A percentile compares a stretch with the other conserved stretches of the same genome.
phyloP scores from a whole-genome alignment of 2,797 vertebrate genomes.

The Clangula hyemalis region DNA sequence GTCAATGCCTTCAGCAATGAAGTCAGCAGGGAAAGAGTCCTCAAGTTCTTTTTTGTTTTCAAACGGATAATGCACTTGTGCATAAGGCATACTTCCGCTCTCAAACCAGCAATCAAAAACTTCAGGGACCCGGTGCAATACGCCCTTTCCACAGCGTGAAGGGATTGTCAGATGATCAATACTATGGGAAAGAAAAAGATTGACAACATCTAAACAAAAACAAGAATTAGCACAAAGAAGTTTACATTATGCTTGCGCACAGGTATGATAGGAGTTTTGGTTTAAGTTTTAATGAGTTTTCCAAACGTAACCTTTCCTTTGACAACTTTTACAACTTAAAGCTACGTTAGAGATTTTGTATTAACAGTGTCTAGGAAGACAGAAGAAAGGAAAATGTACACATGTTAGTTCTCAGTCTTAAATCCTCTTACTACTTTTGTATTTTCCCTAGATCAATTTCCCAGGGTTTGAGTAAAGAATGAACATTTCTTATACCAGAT shows the following conservation, averaged over 20 bases:
- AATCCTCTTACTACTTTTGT: not conserved
- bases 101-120: slow-evolving; percentile 99
- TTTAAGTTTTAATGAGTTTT: not conserved
- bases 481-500: not conserved
- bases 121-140: slow-evolving; percentile 85
- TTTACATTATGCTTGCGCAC: fast-evolving
- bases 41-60: slow-evolving; percentile 92
- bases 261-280: not conserved
- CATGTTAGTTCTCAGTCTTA: not conserved
- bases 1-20: slow-evolving; percentile 99
- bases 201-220: not conserved
- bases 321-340: not conserved
- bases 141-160: slow-evolving; percentile 88
- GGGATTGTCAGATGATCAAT: slow-evolving; percentile 89
- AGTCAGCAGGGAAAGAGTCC: slow-evolving; percentile 94
- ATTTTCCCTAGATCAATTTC: not conserved
- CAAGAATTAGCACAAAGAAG: not conserved
- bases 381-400: not conserved
- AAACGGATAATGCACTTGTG: slow-evolving; percentile 96
- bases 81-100: slow-evolving; percentile 98
- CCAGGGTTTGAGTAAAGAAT: not conserved
- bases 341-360: not conserved
- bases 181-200: slow-evolving; percentile 67
- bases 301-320: not conserved
- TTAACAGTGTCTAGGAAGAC: not conserved